Conservation (phyloP, 2,113 vertebrate species). For the Zonotrichia leucophrys region DNA sequence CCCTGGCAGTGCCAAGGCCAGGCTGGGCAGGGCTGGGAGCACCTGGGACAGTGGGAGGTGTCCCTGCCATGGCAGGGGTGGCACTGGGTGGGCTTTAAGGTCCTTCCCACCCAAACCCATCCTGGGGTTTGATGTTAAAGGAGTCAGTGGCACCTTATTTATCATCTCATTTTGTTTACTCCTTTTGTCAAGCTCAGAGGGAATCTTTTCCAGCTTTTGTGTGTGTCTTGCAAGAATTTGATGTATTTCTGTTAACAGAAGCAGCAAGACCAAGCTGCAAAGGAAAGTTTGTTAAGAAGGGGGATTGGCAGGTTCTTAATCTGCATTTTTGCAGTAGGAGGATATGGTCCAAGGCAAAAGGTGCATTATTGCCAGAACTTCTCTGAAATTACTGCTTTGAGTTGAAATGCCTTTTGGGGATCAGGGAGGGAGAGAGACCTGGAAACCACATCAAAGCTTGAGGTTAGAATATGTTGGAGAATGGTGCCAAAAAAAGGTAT, state of each 20-base stretch:
- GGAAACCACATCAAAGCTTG: slow-evolving; percentile 69
- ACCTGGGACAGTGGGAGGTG: rapidly evolving
- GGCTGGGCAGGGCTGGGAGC: neutral
- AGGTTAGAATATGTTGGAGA: slow-evolving; percentile 56
- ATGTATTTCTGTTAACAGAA: neutral
- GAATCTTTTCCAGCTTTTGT: neutral
- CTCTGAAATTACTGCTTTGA: slow-evolving; percentile 61
- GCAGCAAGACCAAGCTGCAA: neutral
- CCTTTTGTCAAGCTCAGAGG: neutral
- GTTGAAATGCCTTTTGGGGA: slow-evolving; percentile 64
- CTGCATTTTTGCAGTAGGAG: slow-evolving; percentile 8
- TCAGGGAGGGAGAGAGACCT: slow-evolving; percentile 21
- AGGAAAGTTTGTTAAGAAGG: neutral
- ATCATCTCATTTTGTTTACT: neutral
- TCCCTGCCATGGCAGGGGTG: neutral
- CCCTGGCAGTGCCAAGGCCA: neutral
- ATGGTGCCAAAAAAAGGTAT: slow-evolving; percentile 57
- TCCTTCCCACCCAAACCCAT: neutral
- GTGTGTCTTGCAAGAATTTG: neutral
- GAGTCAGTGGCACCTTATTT: neutral
- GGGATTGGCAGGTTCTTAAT: neutral
- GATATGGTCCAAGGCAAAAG: neutral
- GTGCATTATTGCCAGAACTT: slow-evolving; percentile 15
- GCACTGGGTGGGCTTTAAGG: rapidly evolving
- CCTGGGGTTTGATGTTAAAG: neutral